Evolutionary conservation across 2,113 vertebrate genomes (phyloP).

Genomic region (Megatriorchis doriae): DNA sequence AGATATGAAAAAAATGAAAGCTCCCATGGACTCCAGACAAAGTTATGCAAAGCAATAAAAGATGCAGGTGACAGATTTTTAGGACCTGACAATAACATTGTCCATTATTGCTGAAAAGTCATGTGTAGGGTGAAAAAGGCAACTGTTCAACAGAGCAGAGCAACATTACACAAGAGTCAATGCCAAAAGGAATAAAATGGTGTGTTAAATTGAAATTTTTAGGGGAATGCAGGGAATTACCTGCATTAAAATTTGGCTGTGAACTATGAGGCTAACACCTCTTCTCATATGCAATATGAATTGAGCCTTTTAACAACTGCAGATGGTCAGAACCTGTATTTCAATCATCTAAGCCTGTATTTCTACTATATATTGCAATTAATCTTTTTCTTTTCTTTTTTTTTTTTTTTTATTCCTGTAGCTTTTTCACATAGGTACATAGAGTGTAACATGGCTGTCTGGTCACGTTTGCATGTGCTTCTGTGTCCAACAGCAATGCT

Average conservation of each 20-base stretch:
- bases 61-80: constrained; percentile 44
- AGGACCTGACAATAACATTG: constrained; percentile 52
- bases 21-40: constrained; percentile 12
- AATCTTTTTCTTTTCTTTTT: not conserved
- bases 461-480: not conserved
- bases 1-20: constrained; percentile 22
- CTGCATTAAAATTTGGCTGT: not conserved
- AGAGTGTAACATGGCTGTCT: not conserved
- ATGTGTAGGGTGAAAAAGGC: constrained; percentile 37
- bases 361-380: not conserved
- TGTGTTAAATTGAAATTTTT: constrained; percentile 15
- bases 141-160: constrained; percentile 20
- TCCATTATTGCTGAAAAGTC: constrained; percentile 25
- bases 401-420: no score
- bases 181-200: constrained; percentile 32
- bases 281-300: not conserved
- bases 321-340: constrained; percentile 1
- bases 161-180: not conserved
- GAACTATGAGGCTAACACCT: constrained; percentile 34
- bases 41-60: constrained; percentile 47
- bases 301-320: not conserved
- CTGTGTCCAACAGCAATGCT: not conserved
- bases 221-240: constrained; percentile 42
- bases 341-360: not conserved
- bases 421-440: not conserved